A percentile compares a stretch with the other conserved stretches of the same genome.
These are phyloP conservation scores for Omphaloscelis lunosa DNA, from an alignment of 2,888 invertebrate species.

Conservation along the genomic window DNA sequence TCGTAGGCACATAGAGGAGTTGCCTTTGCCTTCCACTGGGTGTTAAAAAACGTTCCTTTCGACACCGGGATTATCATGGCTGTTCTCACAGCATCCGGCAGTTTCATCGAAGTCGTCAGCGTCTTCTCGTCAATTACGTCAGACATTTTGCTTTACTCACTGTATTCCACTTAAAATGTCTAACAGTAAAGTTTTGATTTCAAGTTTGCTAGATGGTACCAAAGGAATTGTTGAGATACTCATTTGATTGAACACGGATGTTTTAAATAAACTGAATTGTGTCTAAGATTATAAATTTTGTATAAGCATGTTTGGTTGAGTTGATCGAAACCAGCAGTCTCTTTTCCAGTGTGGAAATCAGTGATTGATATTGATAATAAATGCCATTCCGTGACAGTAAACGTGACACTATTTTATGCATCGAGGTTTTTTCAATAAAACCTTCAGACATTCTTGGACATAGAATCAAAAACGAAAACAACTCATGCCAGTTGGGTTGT, in stretches of 20 bases:
- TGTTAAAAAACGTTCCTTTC: slow-evolving; percentile 82
- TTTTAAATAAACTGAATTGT: background rate
- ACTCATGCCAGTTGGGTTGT: slow-evolving; percentile 35
- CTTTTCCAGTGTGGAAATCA: background rate
- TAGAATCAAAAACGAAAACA: slow-evolving; percentile 44
- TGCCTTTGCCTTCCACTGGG: slow-evolving; percentile 77
- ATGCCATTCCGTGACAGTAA: slow-evolving; percentile 16
- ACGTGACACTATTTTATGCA: background rate
- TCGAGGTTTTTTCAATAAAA: background rate
- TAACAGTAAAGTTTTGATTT: slow-evolving; percentile 27
- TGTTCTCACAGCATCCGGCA: slow-evolving; percentile 76
- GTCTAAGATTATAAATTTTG: background rate
- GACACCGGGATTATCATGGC: slow-evolving; percentile 85
- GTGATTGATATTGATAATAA: background rate
- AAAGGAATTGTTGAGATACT: slow-evolving; percentile 6
- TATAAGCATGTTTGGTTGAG: slow-evolving; percentile 15
- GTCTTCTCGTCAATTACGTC: slow-evolving; percentile 15
- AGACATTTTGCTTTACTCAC: slow-evolving; percentile 20
- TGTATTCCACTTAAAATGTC: slow-evolving; percentile 35
- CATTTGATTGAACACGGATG: slow-evolving; percentile 27
- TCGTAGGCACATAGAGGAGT: slow-evolving; percentile 84
- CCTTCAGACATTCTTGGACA: background rate
- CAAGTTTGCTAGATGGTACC: slow-evolving; percentile 19
- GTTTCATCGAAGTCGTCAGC: slow-evolving; percentile 42
- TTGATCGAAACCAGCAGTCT: background rate